These are phyloP conservation scores for Diabrotica virgifera DNA, from an alignment of 1,140 invertebrate genomes.

Conservation along the genomic window DNA sequence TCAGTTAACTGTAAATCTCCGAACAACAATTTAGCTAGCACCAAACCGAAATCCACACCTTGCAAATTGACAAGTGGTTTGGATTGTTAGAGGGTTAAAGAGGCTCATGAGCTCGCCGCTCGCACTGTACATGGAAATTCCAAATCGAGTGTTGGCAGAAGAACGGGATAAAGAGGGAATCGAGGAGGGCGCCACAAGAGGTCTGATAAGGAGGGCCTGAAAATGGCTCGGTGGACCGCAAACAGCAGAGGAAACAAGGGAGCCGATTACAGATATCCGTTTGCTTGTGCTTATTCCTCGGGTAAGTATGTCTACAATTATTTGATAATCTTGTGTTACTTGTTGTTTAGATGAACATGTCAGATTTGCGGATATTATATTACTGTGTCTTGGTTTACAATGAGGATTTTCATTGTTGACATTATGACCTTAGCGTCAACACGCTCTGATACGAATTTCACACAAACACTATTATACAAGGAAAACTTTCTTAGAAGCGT, in stretches of 20 bases:
- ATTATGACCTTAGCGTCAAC: neutral
- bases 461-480: too few relatives aligned
- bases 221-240: constrained; percentile 38
- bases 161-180: constrained; percentile 17
- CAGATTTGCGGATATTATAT: constrained; percentile 2
- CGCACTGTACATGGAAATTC: constrained; percentile 30
- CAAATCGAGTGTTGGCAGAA: constrained; percentile 24
- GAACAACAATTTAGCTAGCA: constrained; percentile 26
- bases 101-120: constrained; percentile 21
- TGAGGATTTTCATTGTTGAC: neutral
- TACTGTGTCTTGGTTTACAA: neutral
- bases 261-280: constrained; percentile 40
- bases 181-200: constrained; percentile 11
- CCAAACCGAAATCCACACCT: constrained; percentile 34
- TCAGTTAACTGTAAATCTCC: constrained; percentile 17
- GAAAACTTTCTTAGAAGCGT: too few relatives aligned
- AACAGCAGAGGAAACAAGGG: constrained; percentile 41
- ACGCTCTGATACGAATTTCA: constrained; percentile 24
- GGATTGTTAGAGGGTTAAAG: constrained; percentile 22
- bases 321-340: constrained; percentile 9
- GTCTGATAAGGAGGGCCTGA: constrained; percentile 35
- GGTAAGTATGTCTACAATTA: constrained; percentile 12
- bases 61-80: constrained; percentile 34
- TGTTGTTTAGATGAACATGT: constrained; percentile 9
- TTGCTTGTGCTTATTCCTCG: constrained; percentile 30